These are phyloP conservation scores for Drosophila miranda DNA, from an alignment of 1,140 invertebrate genomes.

Conservation along the genomic window DNA sequence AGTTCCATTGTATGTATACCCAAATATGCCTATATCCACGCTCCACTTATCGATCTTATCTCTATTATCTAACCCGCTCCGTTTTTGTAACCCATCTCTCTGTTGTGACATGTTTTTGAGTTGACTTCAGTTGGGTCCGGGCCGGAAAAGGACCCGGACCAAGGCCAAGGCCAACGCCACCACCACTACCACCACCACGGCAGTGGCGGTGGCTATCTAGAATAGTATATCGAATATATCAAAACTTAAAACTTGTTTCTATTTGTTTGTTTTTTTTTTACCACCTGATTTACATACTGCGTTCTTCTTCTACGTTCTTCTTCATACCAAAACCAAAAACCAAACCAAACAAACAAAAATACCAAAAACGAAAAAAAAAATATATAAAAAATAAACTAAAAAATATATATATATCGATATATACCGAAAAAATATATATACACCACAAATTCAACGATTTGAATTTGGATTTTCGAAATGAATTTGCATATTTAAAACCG, in stretches of 20 bases:
- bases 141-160: constrained; percentile 5
- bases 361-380: constrained; percentile 31
- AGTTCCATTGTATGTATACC: constrained; percentile 42
- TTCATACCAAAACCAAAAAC: constrained; percentile 68
- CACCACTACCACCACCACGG: no score
- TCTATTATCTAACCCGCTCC: constrained; percentile 19
- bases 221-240: constrained; percentile 50
- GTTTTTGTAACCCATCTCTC: constrained; percentile 35
- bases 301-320: constrained; percentile 78
- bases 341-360: constrained; percentile 8
- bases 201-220: constrained; percentile 25
- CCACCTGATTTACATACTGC: constrained; percentile 77
- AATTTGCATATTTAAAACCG: constrained; percentile 75
- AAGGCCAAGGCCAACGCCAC: not conserved
- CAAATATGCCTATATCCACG: constrained; percentile 20
- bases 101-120: constrained; percentile 59
- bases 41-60: constrained; percentile 13
- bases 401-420: constrained; percentile 13
- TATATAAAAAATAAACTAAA: constrained; percentile 27
- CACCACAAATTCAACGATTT: constrained; percentile 45
- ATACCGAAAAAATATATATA: constrained; percentile 12
- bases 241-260: constrained; percentile 65
- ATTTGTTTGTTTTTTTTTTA: constrained; percentile 63
- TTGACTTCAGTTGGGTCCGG: constrained; percentile 39
- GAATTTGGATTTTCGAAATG: constrained; percentile 61